Base-by-base conservation (phyloP, 2,113 vertebrate genomes). In the Rhombomys opimus region DNA sequence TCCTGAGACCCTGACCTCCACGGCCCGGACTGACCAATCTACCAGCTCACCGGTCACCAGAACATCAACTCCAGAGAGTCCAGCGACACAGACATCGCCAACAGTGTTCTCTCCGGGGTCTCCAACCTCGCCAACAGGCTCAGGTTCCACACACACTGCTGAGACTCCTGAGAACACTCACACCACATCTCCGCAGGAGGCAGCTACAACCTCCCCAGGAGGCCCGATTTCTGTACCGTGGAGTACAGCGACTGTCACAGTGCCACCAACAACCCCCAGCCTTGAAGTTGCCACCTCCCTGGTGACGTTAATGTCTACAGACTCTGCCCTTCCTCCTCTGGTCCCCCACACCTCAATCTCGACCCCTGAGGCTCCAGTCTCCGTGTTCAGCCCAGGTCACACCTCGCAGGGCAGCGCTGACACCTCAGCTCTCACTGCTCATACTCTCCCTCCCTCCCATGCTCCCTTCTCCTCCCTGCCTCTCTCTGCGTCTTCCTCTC, bases 331-430 rank as follows among this genome's bases (percentile, higher is more conserved):
- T 7, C n/a, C 6, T 23, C 32, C 52, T 23, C 9, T 59, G 3
- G n/a, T 17, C 5, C 3, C 61, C 59, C 1, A 17, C 20, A 65
- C 59, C 7, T 17, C 61, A 46, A 11, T 3, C 7, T 11, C 4
- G 0, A 18, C n/a, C 5, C 5, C 46, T 17, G 22, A 22, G 3
- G 57, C 38, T 13, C 8, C 70, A 46, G 22, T 54, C 1, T 76
- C 2, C 2, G 2, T 10, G 15, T 2, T 27, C 38, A 63, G 27
- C 38, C 6, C 30, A 6, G 8, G 22, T 8, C 0, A 2, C 8
- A 65, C 27, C 30, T 46, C 35, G 46, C 46, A 46, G 46, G 46
- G 3, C 46, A 46, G 46, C 5, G 5, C 27, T 8, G 0, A 3
- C 8, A 65, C 35, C 30, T n/a, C 35, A 32, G 41, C 30, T 13